Percentiles rank a stretch among this genome's conserved stretches.
phyloP scores from a whole-genome alignment of 2,888 invertebrate species.

The Crioceris asparagi region DNA sequence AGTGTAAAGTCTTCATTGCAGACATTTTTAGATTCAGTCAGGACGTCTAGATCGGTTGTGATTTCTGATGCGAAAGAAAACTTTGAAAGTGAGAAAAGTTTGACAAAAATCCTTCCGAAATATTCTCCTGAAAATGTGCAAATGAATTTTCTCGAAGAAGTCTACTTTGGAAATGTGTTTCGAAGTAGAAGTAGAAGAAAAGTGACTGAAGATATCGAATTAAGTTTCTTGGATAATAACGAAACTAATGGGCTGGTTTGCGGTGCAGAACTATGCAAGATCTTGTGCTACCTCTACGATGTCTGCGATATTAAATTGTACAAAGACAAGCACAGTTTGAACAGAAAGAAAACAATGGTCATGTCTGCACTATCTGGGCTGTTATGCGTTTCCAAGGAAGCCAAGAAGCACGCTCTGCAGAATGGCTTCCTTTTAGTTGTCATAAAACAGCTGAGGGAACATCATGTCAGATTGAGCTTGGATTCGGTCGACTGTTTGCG shows the following conservation, averaged over 20 bases:
- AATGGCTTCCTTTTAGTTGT: conserved; percentile 33
- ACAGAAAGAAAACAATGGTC: conserved; percentile 35
- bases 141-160: conserved; percentile 24
- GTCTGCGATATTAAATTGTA: conserved; percentile 32
- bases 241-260: conserved; percentile 20
- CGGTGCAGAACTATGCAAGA: conserved; percentile 40
- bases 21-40: conserved; percentile 27
- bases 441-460: conserved; percentile 38
- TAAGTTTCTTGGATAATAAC: conserved; percentile 17
- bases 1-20: conserved; percentile 19
- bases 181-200: conserved; percentile 1
- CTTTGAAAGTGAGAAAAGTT: conserved; percentile 6
- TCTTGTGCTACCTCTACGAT: conserved; percentile 39
- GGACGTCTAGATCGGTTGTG: conserved; percentile 22
- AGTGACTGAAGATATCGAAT: conserved; percentile 15
- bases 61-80: conserved; percentile 14
- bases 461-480: conserved; percentile 39
- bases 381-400: conserved; percentile 38
- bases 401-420: conserved; percentile 38
- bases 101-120: conserved; percentile 4
- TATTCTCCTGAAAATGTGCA: conserved; percentile 10
- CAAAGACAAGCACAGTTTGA: conserved; percentile 20
- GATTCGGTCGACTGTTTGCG: conserved; percentile 40
- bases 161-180: conserved; percentile 23
- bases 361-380: conserved; percentile 38